Evolutionary conservation across 2,113 vertebrate species (phyloP), one percentile per base, ranked within the genome.

Genomic region (Smithornis capensis): DNA sequence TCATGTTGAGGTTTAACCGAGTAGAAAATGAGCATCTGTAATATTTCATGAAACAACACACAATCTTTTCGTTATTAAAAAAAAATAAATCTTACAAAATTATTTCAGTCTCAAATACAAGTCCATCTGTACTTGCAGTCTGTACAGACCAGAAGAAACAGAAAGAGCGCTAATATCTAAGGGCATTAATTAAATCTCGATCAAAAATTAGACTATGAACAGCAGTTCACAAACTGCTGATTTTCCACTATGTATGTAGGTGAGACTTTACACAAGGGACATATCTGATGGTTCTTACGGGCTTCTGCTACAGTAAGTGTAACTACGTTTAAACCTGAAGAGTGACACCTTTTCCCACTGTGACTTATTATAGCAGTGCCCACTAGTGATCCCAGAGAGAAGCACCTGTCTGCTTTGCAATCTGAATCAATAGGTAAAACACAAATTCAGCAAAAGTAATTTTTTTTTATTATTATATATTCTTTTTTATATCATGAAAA

Each of bases 11-110:
- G 68, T 69, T 71, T 91, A 89, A 95, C 94, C 0, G 35, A 89
- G 85, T 42, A 93, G 89, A 92, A 92, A 95, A 90, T 87, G 22
- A 95, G 91, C 86, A 63, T 91, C 83, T 94, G 64, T 91, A 93
- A 70, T 79, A 64, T 64, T 89, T 38, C 29, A 55, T 40, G 35
- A 86, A 89, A 80, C 7, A 92, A 4, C 77, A 71, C 0, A 0
- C 31, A 70, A 28, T 78, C 84, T 52, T 83, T 44, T 63, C 42
- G 33, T 28, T 42, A 69, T 77, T 56, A 63, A 77, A 83, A 67
- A 49, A 28, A 16, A 16, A 62, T 23, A 28, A 63, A 33, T 24
- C 18, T 69, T 56, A 56, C 18, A 79, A 78, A 92, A 90, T 79
- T n/a, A 42, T 83, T 80, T 84, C 42, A 73, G 31, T 44, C 24